These are phyloP conservation scores for Trigoniulus corallinus DNA, from an alignment of 1,140 invertebrate species.

Conservation along the genomic window DNA sequence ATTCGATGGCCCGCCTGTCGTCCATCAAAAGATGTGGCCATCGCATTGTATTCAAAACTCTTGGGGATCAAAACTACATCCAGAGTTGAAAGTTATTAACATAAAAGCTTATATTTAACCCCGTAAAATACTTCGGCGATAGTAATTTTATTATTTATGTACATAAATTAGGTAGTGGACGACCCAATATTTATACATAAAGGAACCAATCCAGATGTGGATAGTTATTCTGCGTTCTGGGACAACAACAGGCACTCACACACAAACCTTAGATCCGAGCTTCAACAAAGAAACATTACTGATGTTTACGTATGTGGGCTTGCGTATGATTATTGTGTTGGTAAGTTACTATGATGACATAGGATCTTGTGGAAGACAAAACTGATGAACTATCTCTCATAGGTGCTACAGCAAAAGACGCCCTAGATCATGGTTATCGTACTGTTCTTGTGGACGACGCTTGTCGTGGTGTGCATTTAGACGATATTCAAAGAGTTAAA, in stretches of 20 bases:
- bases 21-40: conserved; percentile 82
- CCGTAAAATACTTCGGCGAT: neutral
- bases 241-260: conserved; percentile 83
- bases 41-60: conserved; percentile 86
- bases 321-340: conserved; percentile 92
- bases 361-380: neutral
- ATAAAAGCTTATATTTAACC: neutral
- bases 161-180: neutral
- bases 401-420: conserved; percentile 72
- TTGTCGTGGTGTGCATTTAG: conserved; percentile 63
- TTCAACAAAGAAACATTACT: conserved; percentile 60
- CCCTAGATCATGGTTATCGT: conserved; percentile 71
- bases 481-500: conserved; percentile 67
- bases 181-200: conserved; percentile 72
- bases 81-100: conserved; percentile 57
- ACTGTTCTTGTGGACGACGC: conserved; percentile 83
- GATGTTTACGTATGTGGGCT: conserved; percentile 91
- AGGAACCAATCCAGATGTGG: conserved; percentile 83
- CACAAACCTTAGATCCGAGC: conserved; percentile 63
- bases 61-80: conserved; percentile 84
- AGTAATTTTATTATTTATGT: too few relatives aligned
- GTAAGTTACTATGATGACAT: conserved; percentile 28
- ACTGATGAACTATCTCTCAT: neutral
- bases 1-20: conserved; percentile 66
- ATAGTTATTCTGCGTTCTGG: conserved; percentile 96